Conservation (phyloP, 30 jellyfish, hydroid and myxozoan genomes). For the Aurelia coerulea region DNA sequence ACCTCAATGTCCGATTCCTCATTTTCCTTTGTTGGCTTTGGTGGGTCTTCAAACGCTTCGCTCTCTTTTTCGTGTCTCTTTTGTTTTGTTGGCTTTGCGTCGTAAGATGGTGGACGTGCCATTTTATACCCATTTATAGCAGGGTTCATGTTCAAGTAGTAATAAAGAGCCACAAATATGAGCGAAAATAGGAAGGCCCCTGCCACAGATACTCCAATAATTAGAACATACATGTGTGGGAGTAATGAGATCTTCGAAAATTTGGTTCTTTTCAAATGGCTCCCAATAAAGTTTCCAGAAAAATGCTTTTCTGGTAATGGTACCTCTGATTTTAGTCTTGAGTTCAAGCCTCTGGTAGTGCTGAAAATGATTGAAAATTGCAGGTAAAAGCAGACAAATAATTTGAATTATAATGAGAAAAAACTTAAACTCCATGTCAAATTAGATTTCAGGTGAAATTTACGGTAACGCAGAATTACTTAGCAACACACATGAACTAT, state of each 20-base stretch:
- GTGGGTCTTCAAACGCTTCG: not conserved
- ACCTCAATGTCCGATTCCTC: constrained; percentile 82
- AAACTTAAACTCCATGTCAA: too few species aligned
- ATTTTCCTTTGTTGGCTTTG: not conserved
- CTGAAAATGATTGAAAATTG: constrained; percentile 13
- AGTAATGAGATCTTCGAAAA: constrained; percentile 62
- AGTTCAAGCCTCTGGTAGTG: constrained; percentile 43
- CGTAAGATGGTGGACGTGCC: constrained; percentile 48
- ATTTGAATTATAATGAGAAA: too few species aligned
- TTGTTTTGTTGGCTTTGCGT: constrained; percentile 10
- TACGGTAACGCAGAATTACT: too few species aligned
- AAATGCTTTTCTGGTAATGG: constrained; percentile 54
- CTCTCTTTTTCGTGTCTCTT: constrained; percentile 18
- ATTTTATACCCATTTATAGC: constrained; percentile 41
- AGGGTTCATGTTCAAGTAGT: constrained; percentile 72
- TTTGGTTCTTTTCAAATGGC: constrained; percentile 43
- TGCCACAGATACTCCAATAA: constrained; percentile 93
- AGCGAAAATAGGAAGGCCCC: constrained; percentile 97
- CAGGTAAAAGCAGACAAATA: too few species aligned
- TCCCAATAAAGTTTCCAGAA: constrained; percentile 40
- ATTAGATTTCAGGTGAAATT: too few species aligned
- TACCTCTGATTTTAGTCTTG: constrained; percentile 68
- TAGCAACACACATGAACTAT: too few species aligned
- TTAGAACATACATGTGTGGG: constrained; percentile 95
- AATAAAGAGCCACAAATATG: constrained; percentile 81